Base-by-base conservation (phyloP, 2,888 invertebrate species). In the Papilio protenor region DNA sequence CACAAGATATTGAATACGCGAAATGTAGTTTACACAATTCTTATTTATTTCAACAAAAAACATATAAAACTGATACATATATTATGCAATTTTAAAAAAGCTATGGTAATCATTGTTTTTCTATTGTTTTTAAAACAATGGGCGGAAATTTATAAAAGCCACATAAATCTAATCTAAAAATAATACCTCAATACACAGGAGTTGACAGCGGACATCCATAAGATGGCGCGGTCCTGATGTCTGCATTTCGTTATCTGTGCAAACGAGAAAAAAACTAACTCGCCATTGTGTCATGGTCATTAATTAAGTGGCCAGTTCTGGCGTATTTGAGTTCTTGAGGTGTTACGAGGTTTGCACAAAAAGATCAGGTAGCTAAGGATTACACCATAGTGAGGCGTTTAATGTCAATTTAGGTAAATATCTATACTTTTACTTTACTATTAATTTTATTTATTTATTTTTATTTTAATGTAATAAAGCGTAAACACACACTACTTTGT, bases 161-260 rank as follows among this genome's bases (percentile, higher is more conserved):
- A 79, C 80, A 81, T 81, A 84, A 83, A 83, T 85, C 83, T 79
- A 78, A 71, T 73, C 80, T 83, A 87, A 79, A 87, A 85, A 87
- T 84, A 86, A 83, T 83, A 78, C 78, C 85, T 85, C 80, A 83
- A 77, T 83, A 88, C 86, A 89, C 91, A 81, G 91, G 88, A 92
- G 91, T 88, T 89, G 92, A 91, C 91, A 91, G 89, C 83, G 83
- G 86, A 88, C 90, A 90, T 90, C 87, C 86, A 91, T 91, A 92
- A 90, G 88, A 86, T 85, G 88, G 85, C 86, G 82, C 84, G 86
- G 90, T 90, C 92, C 91, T 92, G 93, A 94, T 93, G 94, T 93
- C 94, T 92, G 92, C 86, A 82, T 85, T 83, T 81, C 75, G 81
- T 84, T 89, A 90, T 90, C 87, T 87, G 82, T 87, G 85, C 85